Conservation (phyloP, 2,888 invertebrate species). For the Ornithoptera priamus region DNA sequence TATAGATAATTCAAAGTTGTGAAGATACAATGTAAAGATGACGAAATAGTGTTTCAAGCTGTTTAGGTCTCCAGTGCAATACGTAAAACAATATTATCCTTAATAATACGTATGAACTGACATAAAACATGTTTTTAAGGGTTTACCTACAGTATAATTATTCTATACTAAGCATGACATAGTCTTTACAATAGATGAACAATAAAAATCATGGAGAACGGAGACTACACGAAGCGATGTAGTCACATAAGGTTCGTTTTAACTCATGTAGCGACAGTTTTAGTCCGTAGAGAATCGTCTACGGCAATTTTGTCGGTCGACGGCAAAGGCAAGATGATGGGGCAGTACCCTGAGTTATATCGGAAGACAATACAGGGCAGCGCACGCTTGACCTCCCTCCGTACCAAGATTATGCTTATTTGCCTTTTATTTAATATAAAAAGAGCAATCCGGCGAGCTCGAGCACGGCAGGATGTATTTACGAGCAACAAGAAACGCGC, state of each 20-base stretch:
- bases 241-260: conserved; percentile 7
- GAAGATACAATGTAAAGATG: neutral
- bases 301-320: conserved; percentile 34
- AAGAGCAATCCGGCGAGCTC: conserved; percentile 44
- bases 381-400: conserved; percentile 60
- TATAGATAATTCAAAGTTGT: too few species aligned
- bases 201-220: conserved; percentile 1
- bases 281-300: conserved; percentile 49
- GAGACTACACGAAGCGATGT: conserved; percentile 1
- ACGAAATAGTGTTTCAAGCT: neutral
- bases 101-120: neutral
- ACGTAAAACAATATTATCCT: neutral
- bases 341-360: conserved; percentile 43
- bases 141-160: neutral
- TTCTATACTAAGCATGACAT: neutral
- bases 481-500: conserved; percentile 48
- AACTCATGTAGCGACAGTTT: conserved; percentile 54
- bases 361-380: conserved; percentile 62
- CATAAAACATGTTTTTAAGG: neutral
- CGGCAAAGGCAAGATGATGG: conserved; percentile 42
- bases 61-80: neutral
- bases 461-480: conserved; percentile 48
- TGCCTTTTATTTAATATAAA: conserved; percentile 68
- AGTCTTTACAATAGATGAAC: neutral
- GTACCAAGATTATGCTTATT: conserved; percentile 57